phyloP scores from a whole-genome alignment of 2,888 invertebrate species.

The Ochlodes sylvanus region DNA sequence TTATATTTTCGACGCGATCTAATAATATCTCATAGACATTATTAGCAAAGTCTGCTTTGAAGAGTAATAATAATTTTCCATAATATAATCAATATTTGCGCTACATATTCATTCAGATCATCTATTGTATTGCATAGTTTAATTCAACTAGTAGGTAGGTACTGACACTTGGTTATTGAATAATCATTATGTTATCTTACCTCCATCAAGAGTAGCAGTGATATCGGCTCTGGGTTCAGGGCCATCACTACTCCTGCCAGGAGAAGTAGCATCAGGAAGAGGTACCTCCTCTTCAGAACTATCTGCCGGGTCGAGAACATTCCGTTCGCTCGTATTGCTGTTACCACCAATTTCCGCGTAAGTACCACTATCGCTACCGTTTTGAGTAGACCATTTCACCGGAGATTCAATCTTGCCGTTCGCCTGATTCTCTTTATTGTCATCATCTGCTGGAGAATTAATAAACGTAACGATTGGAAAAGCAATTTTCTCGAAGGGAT shows the following conservation, averaged over 20 bases:
- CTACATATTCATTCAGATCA: no score
- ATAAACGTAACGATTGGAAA: slow-evolving; percentile 20
- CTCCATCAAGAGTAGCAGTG: slow-evolving; percentile 76
- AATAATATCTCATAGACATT: no score
- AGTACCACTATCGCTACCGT: slow-evolving; percentile 81
- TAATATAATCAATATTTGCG: no score
- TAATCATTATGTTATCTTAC: slow-evolving; percentile 48
- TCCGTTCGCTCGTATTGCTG: slow-evolving; percentile 75
- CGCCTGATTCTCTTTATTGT: slow-evolving; percentile 81
- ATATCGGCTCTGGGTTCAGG: slow-evolving; percentile 80
- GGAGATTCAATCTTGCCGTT: slow-evolving; percentile 80
- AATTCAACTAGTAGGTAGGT: not conserved
- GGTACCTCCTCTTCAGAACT: slow-evolving; percentile 81
- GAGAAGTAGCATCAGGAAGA: slow-evolving; percentile 77
- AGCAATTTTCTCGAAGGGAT: slow-evolving; percentile 22
- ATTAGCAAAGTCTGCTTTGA: no score
- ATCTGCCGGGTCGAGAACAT: slow-evolving; percentile 78
- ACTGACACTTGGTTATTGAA: not conserved
- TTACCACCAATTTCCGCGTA: slow-evolving; percentile 82
- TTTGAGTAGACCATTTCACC: slow-evolving; percentile 77
- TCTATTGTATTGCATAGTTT: not conserved
- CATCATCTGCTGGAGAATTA: slow-evolving; percentile 62
- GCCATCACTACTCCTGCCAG: slow-evolving; percentile 79
- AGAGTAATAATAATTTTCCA: no score
- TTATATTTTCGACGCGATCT: no score